A percentile compares a stretch with the other conserved stretches of the same genome.
These are phyloP conservation scores for Limosa lapponica DNA, from an alignment of 2,797 vertebrate genomes.

Conservation along the genomic window DNA sequence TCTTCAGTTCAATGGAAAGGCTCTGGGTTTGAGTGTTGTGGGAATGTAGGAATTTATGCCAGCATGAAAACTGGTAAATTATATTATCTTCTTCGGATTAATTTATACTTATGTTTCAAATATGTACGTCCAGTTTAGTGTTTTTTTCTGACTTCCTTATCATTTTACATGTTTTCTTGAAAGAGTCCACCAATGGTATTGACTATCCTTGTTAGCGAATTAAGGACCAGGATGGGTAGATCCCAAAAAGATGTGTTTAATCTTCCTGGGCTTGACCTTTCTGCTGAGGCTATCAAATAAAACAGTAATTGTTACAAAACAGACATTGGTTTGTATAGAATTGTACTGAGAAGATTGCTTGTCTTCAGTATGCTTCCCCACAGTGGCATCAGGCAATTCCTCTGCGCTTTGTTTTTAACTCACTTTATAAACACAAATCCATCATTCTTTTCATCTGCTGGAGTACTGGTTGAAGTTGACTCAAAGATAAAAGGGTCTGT, in stretches of 20 bases:
- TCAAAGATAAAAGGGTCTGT: slow-evolving; percentile 2
- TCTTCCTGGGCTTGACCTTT: background rate
- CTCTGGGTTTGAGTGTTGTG: background rate
- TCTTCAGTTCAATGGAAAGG: background rate
- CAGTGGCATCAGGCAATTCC: background rate
- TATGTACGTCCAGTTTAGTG: background rate
- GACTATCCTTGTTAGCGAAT: background rate
- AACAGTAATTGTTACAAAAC: background rate
- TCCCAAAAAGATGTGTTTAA: background rate
- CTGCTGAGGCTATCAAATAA: background rate
- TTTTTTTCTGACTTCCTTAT: background rate
- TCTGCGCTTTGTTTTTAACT: background rate
- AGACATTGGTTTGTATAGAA: rapidly evolving
- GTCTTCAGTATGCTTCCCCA: background rate
- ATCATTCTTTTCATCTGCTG: background rate
- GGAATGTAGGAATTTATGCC: background rate
- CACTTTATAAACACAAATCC: slow-evolving; percentile 27
- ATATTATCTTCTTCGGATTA: background rate
- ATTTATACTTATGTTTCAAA: background rate
- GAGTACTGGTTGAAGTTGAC: background rate
- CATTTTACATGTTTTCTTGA: background rate
- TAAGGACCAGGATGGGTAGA: background rate
- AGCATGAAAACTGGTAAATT: background rate
- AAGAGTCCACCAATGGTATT: background rate
- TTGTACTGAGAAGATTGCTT: background rate